A percentile compares a stretch with the other conserved stretches of the same genome.
Evolutionary conservation across 2,113 vertebrate genomes (phyloP).

Genomic region (Scolopax mira): DNA sequence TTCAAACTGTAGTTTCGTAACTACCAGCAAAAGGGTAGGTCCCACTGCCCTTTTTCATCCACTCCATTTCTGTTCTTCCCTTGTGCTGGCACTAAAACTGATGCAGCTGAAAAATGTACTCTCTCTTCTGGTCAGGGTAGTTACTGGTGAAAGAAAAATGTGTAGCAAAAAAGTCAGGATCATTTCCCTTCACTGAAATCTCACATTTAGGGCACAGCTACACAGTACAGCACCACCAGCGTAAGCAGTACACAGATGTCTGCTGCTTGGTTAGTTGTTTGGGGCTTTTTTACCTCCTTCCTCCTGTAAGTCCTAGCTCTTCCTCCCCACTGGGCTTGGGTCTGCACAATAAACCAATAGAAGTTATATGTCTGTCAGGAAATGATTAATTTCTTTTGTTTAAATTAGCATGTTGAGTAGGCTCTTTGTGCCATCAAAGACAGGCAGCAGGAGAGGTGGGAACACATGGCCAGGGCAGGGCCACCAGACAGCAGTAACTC

Average conservation of each 20-base stretch:
- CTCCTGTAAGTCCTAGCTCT: background rate
- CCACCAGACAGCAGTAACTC: background rate
- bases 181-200: background rate
- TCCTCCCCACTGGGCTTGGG: background rate
- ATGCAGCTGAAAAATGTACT: background rate
- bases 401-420: background rate
- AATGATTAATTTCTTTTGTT: background rate
- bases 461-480: background rate
- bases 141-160: background rate
- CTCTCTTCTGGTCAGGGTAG: background rate
- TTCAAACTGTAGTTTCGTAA: background rate
- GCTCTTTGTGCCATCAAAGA: background rate
- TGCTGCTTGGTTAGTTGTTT: background rate
- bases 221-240: background rate
- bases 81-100: background rate
- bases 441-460: background rate
- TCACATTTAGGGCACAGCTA: background rate
- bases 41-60: background rate
- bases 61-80: background rate
- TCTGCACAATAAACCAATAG: background rate
- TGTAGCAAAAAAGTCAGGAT: background rate
- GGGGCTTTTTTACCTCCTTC: background rate
- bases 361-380: background rate
- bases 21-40: background rate
- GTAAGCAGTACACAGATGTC: background rate